Conservation (phyloP, 2,113 vertebrate genomes). For the Castor canadensis region DNA sequence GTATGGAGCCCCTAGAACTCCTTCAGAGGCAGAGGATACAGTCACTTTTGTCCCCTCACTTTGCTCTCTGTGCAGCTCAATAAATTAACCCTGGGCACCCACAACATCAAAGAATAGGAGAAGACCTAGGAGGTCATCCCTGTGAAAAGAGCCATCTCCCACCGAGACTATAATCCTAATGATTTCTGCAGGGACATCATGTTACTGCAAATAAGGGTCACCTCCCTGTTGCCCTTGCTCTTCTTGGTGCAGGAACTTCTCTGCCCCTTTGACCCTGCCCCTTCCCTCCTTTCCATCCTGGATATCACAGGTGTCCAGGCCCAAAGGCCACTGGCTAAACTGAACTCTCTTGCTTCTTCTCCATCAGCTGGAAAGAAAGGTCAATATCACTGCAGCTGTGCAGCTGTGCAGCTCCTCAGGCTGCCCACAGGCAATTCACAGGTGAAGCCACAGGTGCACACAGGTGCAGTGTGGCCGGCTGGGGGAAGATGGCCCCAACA, state of each 20-base stretch:
- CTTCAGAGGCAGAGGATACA: not conserved
- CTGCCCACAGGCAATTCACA: not conserved
- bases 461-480: constrained; percentile 60
- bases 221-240: no score
- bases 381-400: accelerated
- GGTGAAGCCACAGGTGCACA: constrained; percentile 18
- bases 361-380: constrained; percentile 36
- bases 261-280: accelerated
- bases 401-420: not conserved
- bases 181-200: not conserved
- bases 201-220: constrained; percentile 53
- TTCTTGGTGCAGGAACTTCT: no score
- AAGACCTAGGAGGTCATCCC: not conserved
- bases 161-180: not conserved
- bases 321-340: not conserved
- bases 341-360: not conserved
- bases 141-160: not conserved
- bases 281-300: not conserved
- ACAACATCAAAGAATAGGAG: constrained; percentile 42
- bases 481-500: accelerated
- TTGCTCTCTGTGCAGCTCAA: not conserved
- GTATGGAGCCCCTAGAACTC: no score
- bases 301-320: accelerated
- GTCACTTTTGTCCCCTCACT: not conserved
- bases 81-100: constrained; percentile 58